Evolutionary conservation across 2,797 vertebrate genomes (phyloP).

Genomic region (Cetoscarus ocellatus): DNA sequence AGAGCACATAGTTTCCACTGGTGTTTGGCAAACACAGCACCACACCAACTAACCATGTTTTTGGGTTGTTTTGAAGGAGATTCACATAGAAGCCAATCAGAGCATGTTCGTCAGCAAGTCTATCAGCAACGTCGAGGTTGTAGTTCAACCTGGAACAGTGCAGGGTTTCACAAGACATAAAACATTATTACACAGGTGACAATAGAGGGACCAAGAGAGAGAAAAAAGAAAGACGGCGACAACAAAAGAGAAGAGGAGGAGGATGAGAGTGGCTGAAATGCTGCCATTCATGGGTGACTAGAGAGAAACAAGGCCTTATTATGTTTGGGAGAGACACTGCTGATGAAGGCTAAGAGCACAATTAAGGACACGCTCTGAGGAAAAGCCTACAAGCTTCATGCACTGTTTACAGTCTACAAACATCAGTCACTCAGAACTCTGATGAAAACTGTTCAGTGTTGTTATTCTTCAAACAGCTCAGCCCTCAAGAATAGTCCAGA

Average conservation of each 20-base stretch:
- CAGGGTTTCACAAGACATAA: slow-evolving; percentile 80
- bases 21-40: slow-evolving; percentile 74
- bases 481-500: slow-evolving; percentile 21
- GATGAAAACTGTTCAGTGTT: slow-evolving; percentile 40
- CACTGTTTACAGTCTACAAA: slow-evolving; percentile 39
- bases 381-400: slow-evolving; percentile 31
- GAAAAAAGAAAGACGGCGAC: slow-evolving; percentile 24
- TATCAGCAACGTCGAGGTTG: slow-evolving; percentile 98
- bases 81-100: slow-evolving; percentile 98
- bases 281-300: slow-evolving; percentile 73
- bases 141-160: slow-evolving; percentile 94
- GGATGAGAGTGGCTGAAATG: slow-evolving; percentile 69
- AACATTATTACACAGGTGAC: slow-evolving; percentile 72
- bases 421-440: slow-evolving; percentile 42
- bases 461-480: slow-evolving; percentile 33
- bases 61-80: slow-evolving; percentile 94
- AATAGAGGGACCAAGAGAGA: slow-evolving; percentile 20
- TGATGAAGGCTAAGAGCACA: slow-evolving; percentile 51
- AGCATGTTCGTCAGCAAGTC: slow-evolving; percentile 98
- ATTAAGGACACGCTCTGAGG: slow-evolving; percentile 52
- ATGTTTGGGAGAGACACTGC: slow-evolving; percentile 58
- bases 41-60: slow-evolving; percentile 94
- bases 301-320: slow-evolving; percentile 76
- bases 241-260: slow-evolving; percentile 52
- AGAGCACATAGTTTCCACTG: slow-evolving; percentile 54